These are phyloP conservation scores for Oscheius myriophilus DNA, from an alignment of 2,888 invertebrate species.

Conservation along the genomic window DNA sequence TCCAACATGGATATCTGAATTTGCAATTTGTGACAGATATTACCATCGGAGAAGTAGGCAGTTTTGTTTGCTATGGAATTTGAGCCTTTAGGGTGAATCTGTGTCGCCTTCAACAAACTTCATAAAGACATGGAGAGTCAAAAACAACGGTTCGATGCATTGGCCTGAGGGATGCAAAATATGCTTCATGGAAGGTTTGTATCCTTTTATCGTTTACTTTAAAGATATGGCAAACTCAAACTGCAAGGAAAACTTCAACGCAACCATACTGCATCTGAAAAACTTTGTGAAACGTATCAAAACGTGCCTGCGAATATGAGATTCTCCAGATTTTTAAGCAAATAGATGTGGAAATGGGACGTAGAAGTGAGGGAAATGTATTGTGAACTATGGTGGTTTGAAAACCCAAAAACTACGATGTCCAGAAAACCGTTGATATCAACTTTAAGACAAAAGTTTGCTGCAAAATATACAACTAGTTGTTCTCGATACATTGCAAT, in stretches of 20 bases:
- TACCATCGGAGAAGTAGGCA: conserved; percentile 3
- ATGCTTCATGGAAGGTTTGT: conserved; percentile 26
- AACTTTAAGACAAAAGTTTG: no score
- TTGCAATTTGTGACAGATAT: conserved; percentile 6
- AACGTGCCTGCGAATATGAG: no score
- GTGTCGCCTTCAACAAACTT: conserved; percentile 9
- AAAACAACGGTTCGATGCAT: conserved; percentile 8
- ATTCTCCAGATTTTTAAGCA: no score
- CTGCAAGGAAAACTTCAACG: background rate
- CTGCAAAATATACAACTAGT: no score
- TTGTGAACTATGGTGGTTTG: no score
- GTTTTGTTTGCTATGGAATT: background rate
- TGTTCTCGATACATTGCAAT: no score
- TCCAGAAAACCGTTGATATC: no score
- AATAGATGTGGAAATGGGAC: no score
- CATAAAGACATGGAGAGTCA: conserved; percentile 11
- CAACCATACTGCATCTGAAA: no score
- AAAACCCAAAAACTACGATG: no score
- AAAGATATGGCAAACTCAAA: background rate
- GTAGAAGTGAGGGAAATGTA: no score
- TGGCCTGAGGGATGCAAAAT: conserved; percentile 25
- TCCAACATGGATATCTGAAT: background rate
- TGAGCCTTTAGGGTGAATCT: background rate
- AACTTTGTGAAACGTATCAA: no score
- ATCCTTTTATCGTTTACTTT: background rate